Evolutionary conservation across 2,888 invertebrate species (phyloP), one percentile per base, ranked within the genome.

Genomic region (Caradrina kadenii): DNA sequence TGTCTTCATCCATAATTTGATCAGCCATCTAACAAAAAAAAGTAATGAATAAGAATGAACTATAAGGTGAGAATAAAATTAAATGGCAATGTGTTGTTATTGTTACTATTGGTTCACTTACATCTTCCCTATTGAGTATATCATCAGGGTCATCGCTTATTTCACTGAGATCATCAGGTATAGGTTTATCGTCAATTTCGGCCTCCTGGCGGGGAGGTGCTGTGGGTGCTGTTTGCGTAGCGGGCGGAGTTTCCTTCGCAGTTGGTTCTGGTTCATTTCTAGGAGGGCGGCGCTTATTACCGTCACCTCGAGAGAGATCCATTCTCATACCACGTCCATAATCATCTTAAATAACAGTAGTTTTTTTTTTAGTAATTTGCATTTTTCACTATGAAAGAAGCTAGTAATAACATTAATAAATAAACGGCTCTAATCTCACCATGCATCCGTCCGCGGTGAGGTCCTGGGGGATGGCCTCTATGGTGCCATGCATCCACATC

Each of bases 131-230:
- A 79, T 98, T 97, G 6, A 98, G 96, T 87, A 98, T 98, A 86
- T 98, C 98, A 91, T 98, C 98, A 64, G 98, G 98, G 91, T 98
- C 98, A 85, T 98, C 98, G 88, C 98, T 98, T 74, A 98, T 98
- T 93, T 98, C 98, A 91, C 98, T 98, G 17, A 98, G 96, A 90
- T 98, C 97, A 87, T 97, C 96, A 83, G 97, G 96, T 87, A 97
- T 93, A 78, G 96, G 91, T 88, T 96, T 90, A 82, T 96, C 96
- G 74, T 96, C 90, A 75, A 93, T 88, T 81, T 96, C 96, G 49
- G 94, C 87, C 2, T 96, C 96, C 10, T 93, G 83, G 69, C 84
- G 89, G 63, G 82, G 86, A 58, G 84, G 77, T 11, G 85, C 75
- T 15, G 84, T 50, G 6, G 80, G 90, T 65, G 89, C 84, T 19